Conservation (phyloP, 2,888 invertebrate species). For the Stratiomys singularior region DNA sequence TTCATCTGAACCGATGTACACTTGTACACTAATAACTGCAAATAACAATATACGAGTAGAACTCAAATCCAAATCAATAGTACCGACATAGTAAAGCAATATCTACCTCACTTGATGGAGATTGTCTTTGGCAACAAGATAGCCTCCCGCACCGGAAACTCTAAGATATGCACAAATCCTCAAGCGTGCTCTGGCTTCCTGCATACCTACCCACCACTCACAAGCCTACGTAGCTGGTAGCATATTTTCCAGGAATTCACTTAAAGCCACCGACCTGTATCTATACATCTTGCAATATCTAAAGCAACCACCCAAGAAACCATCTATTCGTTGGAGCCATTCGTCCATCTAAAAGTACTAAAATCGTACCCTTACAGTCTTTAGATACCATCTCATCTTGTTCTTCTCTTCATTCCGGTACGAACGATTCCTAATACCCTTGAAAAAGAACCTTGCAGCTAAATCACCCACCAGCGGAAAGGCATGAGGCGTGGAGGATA, state of each 20-base stretch:
- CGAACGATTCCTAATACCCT: constrained; percentile 28
- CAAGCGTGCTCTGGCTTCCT: too few relatives aligned
- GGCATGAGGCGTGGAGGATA: background rate
- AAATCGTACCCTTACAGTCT: constrained; percentile 14
- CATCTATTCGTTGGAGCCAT: constrained; percentile 20
- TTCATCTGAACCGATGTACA: too few relatives aligned
- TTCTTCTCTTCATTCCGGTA: constrained; percentile 18
- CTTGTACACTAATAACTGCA: too few relatives aligned
- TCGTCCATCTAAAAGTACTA: constrained; percentile 41
- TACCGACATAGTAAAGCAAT: too few relatives aligned
- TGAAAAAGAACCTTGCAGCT: constrained; percentile 34
- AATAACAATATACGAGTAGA: too few relatives aligned
- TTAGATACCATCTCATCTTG: constrained; percentile 11
- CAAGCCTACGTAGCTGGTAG: background rate
- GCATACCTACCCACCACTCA: background rate
- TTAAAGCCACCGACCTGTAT: background rate
- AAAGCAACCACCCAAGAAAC: constrained; percentile 24
- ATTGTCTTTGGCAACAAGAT: too few relatives aligned
- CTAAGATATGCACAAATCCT: too few relatives aligned
- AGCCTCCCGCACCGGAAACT: too few relatives aligned
- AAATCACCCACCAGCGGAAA: constrained; percentile 22
- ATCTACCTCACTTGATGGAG: too few relatives aligned
- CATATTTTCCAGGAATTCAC: constrained; percentile 11
- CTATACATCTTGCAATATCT: background rate
- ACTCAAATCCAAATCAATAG: too few relatives aligned